Base-by-base conservation (phyloP, 2,888 invertebrate species). In the Spatulosminthurus flaviceps region DNA sequence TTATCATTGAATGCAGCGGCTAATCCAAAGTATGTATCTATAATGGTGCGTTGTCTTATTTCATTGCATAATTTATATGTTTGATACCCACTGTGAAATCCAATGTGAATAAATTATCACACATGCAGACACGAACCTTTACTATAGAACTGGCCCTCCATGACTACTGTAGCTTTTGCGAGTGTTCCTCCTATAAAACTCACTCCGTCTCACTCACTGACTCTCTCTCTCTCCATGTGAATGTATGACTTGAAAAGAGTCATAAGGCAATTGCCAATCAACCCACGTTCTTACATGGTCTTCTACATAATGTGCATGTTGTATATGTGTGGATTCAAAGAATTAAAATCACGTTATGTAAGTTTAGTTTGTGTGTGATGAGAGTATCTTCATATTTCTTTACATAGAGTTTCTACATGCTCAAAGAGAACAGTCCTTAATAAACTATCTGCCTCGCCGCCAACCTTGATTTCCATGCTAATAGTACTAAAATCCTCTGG, bases 21-120 rank as follows among this genome's bases (percentile, higher is more conserved):
- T 16, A 16, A 51, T 51, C 5, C n/a, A n/a, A 19, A 11, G n/a
- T 51, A 51, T 51, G 4, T 11, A 2, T 19, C 51, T 2, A 51
- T n/a, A n/a, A n/a, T n/a, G n/a, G n/a, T n/a, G 51, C 51, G 9
- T 16, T 51, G 51, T n/a, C 51, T 51, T 19, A 51, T 51, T 51
- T 51, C 51, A n/a, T 19, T 69, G 43, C 67, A 80, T 77, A 81
- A 83, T 81, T 81, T 80, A 83, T 83, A 81, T 83, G n/a, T 83
- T 81, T 51, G 9, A 19, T 51, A 16, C 83, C 83, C 81, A 83
- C 83, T 83, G 83, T 83, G 83, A 83, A 82, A 83, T 81, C 80
- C 79, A 80, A 83, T 83, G 82, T 80, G 80, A 80, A 83, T 82
- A 82, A 83, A 83, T 82, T 83, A 83, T 79, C 73, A 42, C 51